Conservation (phyloP, 2,797 vertebrate species). For the Spinibarbus caldwelli region DNA sequence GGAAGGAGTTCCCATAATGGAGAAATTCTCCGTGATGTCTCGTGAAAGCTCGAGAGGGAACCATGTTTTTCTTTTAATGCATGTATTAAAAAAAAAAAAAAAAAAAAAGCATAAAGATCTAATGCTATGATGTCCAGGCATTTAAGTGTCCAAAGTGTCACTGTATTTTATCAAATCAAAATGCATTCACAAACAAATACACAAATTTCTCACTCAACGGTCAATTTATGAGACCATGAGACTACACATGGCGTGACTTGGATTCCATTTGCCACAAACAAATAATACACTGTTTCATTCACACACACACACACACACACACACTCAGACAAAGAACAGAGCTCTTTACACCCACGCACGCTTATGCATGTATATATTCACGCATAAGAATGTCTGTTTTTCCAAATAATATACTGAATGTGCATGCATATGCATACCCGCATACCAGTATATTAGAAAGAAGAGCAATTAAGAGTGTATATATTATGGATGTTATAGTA, state of each 20-base stretch:
- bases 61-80: background rate
- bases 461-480: conserved; percentile 45
- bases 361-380: conserved; percentile 49
- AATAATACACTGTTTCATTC: conserved; percentile 45
- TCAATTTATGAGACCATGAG: conserved; percentile 34
- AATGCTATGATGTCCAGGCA: background rate
- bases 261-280: conserved; percentile 49
- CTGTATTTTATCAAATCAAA: conserved; percentile 11
- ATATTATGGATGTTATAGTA: conserved; percentile 50
- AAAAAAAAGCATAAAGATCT: background rate
- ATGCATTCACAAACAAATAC: conserved; percentile 20
- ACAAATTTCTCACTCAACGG: conserved; percentile 13
- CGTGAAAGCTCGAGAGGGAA: too few species aligned
- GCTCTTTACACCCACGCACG: conserved; percentile 29
- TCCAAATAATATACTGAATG: conserved; percentile 40
- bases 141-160: background rate
- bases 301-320: background rate
- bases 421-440: conserved; percentile 38
- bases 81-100: background rate
- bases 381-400: conserved; percentile 32
- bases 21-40: too few species aligned
- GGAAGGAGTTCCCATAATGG: too few species aligned
- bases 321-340: conserved; percentile 14
- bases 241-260: conserved; percentile 34
- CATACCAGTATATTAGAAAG: conserved; percentile 9